Evolutionary conservation across 2,113 vertebrate genomes (phyloP), one percentile per base, ranked within the genome.

Genomic region (Pitta sordida): DNA sequence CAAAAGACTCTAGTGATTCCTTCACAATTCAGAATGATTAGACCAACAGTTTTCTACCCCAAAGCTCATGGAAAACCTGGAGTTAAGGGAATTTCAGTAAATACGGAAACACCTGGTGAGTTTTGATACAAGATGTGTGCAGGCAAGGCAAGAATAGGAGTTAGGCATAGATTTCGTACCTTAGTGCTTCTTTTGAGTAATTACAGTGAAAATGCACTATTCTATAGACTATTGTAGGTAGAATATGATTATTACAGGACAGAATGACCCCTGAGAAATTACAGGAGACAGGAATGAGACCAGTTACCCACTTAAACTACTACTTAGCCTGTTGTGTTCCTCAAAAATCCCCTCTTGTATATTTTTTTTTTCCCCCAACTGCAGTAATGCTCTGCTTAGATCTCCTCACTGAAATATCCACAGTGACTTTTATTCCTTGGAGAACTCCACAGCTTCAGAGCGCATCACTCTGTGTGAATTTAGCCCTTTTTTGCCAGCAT

Each of bases 11-110:
- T 67, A 94, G 67, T 83, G 43, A 95, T 67, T 92, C 70, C 90
- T 63, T 90, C 94, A 95, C 82, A 94, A 90, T 83, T 92, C 91
- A 80, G 43, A 67, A 49, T 86, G 75, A 95, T 96, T 95, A 94
- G 52, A 74, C 39, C 39, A 90, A 70, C 13, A n/a, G 44, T 91
- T 92, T 91, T 74, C 75, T 53, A 24, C 59, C 52, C 59, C 3
- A 1, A 91, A 93, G 22, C 60, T 34, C n/a, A 83, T 64, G 63
- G 23, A 78, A 94, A 91, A 69, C 59, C 85, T 83, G 63, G 52
- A 70, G 44, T 92, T 92, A 83, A 90, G 36, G 44, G 48, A 85
- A 86, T 92, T 80, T 92, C 75, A 64, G 73, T 71, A 93, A 95
- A 88, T 51, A 74, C 5, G 22, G 75, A 63, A 91, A 94, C 75